Evolutionary conservation across 2,113 vertebrate genomes (phyloP), one percentile per base, ranked within the genome.

Genomic region (Grammomys surdaster): DNA sequence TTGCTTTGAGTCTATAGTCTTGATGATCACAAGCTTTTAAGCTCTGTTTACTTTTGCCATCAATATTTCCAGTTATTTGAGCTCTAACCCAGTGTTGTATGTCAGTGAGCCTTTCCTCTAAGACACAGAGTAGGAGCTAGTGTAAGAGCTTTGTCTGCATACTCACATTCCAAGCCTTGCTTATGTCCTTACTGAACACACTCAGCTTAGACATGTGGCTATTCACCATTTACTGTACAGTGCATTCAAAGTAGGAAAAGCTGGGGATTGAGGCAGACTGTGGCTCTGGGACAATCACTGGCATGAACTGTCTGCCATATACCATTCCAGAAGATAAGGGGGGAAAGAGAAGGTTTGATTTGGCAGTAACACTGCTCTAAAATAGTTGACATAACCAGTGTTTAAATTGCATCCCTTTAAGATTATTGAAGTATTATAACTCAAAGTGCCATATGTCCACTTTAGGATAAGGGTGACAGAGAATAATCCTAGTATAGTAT

Each of bases 51-150:
- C 48, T 97, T 26, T 87, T 96, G 95, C 11, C 77, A 40, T 94
- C 95, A n/a, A 48, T 95, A 31, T 95, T 97, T 97, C 58, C 93
- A 94, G 40, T 76, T 97, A 76, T 89, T 92, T 97, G 81, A 93
- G 87, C 80, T 26, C 94, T 94, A 80, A 89, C 87, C 88, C 95
- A 90, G 36, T 94, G 48, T 96, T 94, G 19, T 95, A 40, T 58
- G 51, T 56, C 72, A 96, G 33, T 82, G 69, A 93, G 67, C 65
- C 94, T 95, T 89, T 92, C 77, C 75, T 65, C 60, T 96, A 80
- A 43, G 95, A 95, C 88, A 92, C 92, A 51, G 31, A 78, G 0
- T 94, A 92, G 97, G 43, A 88, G 54, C 91, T 77, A 65, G 56
- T 84, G 8, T 28, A n/a, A 95, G 33, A 87, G n/a, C 46, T 90